phyloP scores from a whole-genome alignment of 1,140 invertebrate genomes.

The Lepidotrigona ventralis region DNA sequence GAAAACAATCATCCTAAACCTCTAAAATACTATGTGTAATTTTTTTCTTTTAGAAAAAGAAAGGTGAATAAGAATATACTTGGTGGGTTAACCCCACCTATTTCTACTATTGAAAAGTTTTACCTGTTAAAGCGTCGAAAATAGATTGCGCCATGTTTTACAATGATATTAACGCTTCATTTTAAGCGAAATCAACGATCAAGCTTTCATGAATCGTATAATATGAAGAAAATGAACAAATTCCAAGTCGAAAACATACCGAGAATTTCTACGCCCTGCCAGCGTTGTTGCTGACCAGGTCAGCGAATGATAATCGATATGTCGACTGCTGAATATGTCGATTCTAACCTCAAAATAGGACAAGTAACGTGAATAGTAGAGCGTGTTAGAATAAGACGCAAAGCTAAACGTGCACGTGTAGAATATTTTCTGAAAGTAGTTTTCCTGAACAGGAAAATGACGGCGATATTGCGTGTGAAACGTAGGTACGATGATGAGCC shows the following conservation, averaged over 20 bases:
- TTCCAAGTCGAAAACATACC: constrained; percentile 62
- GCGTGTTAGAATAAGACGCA: not conserved
- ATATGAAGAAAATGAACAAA: constrained; percentile 51
- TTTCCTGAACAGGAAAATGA: constrained; percentile 74
- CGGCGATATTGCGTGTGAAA: constrained; percentile 82
- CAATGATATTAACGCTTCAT: constrained; percentile 51
- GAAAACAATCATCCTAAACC: constrained; percentile 13
- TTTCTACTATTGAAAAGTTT: constrained; percentile 43
- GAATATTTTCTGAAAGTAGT: not conserved
- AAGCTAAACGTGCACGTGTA: accelerated
- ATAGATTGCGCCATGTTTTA: constrained; percentile 75
- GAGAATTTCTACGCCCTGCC: constrained; percentile 52
- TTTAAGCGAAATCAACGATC: constrained; percentile 45
- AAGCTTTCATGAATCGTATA: constrained; percentile 45
- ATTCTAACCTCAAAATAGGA: constrained; percentile 49
- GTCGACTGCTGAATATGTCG: constrained; percentile 48
- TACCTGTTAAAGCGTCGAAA: constrained; percentile 77
- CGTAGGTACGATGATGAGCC: constrained; percentile 81
- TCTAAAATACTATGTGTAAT: not conserved
- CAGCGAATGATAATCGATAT: constrained; percentile 60
- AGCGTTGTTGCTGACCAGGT: constrained; percentile 57
- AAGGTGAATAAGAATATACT: constrained; percentile 42
- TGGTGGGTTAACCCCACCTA: constrained; percentile 57
- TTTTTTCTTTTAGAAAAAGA: constrained; percentile 19
- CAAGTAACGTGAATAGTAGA: not conserved